These are phyloP conservation scores for Akabosia matsudoensis DNA, from an alignment of 1,140 invertebrate genomes.

Conservation along the genomic window DNA sequence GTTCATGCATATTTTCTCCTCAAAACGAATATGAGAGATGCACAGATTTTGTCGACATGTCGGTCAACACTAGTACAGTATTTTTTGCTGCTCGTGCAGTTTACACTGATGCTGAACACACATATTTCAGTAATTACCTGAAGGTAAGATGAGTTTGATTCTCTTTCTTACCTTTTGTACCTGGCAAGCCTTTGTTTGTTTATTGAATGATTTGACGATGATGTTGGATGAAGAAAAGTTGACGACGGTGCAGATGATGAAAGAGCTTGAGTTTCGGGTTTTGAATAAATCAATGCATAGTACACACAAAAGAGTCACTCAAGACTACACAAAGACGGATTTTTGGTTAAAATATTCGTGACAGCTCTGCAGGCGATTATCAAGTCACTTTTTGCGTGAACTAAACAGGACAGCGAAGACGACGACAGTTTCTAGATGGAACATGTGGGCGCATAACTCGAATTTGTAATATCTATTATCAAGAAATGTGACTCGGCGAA, in stretches of 20 bases:
- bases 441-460: neutral
- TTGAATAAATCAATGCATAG: neutral
- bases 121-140: neutral
- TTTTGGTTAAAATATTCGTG: neutral
- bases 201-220: neutral
- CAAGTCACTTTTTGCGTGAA: neutral
- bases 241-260: neutral
- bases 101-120: no score
- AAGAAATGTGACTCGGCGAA: neutral
- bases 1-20: no score
- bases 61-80: no score
- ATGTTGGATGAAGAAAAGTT: neutral
- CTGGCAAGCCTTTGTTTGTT: neutral
- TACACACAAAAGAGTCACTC: neutral
- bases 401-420: neutral
- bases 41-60: no score
- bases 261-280: neutral
- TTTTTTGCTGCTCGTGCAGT: no score
- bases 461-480: neutral
- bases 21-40: no score
- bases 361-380: neutral
- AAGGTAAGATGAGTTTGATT: neutral
- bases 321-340: neutral
- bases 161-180: neutral
- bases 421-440: neutral